phyloP scores from a whole-genome alignment of 1,140 invertebrate species.

The Lordiphosa clarofinis region DNA sequence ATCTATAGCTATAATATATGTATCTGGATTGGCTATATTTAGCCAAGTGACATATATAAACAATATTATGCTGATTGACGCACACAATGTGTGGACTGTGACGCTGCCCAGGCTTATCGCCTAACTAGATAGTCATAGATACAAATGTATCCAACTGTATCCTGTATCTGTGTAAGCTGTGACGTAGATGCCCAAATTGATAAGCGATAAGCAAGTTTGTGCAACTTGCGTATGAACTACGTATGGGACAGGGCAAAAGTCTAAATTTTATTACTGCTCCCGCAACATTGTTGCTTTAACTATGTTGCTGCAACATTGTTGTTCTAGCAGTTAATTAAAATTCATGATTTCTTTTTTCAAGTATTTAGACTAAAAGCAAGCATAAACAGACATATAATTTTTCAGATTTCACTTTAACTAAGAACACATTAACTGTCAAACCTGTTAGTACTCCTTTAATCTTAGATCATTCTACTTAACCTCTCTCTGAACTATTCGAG shows the following conservation, averaged over 20 bases:
- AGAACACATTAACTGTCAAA: too few relatives aligned
- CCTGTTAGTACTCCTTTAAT: too few relatives aligned
- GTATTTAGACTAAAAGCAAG: too few relatives aligned
- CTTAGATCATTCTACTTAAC: too few relatives aligned
- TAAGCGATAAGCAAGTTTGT: constrained; percentile 14
- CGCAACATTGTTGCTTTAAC: too few relatives aligned
- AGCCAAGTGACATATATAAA: constrained; percentile 43
- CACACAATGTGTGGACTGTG: constrained; percentile 35
- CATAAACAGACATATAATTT: too few relatives aligned
- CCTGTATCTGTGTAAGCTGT: constrained; percentile 18
- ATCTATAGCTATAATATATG: constrained; percentile 28
- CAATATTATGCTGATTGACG: constrained; percentile 62
- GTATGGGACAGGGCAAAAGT: background rate
- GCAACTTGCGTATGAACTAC: constrained; percentile 4
- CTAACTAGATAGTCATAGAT: constrained; percentile 13
- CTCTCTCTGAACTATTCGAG: too few relatives aligned
- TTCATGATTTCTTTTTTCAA: too few relatives aligned
- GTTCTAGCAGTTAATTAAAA: too few relatives aligned
- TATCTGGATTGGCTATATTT: constrained; percentile 42
- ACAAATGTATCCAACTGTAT: constrained; percentile 19
- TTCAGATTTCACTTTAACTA: too few relatives aligned
- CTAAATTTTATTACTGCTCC: too few relatives aligned
- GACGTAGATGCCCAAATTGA: constrained; percentile 28
- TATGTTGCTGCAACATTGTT: too few relatives aligned
- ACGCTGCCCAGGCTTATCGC: constrained; percentile 38